Evolutionary conservation across 1,140 invertebrate genomes (phyloP).

Genomic region (Phocides pigmalion): DNA sequence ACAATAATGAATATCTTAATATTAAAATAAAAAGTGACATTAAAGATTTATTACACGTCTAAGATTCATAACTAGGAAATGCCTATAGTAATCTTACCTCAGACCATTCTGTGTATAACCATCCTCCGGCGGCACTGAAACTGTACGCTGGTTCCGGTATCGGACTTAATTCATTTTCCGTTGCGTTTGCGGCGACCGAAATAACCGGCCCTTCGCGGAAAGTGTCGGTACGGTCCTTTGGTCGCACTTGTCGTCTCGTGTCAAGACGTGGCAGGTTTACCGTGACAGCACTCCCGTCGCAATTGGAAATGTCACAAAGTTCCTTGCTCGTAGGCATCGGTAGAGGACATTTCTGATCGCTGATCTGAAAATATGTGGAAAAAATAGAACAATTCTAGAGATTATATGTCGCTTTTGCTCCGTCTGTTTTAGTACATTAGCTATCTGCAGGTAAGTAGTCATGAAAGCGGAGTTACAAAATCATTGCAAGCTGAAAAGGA

Average conservation of each 20-base stretch:
- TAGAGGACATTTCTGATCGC: slow-evolving; percentile 75
- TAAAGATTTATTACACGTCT: no score
- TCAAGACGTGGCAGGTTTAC: slow-evolving; percentile 58
- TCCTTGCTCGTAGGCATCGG: slow-evolving; percentile 74
- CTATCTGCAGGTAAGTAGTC: no score
- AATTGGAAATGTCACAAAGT: slow-evolving; percentile 72
- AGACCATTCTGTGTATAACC: slow-evolving; percentile 78
- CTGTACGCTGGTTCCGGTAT: slow-evolving; percentile 55
- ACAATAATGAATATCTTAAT: no score
- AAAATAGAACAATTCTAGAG: background rate
- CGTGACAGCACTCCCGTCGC: slow-evolving; percentile 60
- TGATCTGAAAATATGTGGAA: slow-evolving; percentile 63
- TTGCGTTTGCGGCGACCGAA: slow-evolving; percentile 57
- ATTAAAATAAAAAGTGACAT: no score
- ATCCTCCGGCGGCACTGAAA: slow-evolving; percentile 67
- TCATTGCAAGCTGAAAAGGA: no score
- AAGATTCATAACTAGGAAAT: no score
- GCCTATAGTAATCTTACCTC: slow-evolving; percentile 47
- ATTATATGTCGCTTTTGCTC: no score
- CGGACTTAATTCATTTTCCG: slow-evolving; percentile 59
- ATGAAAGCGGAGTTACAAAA: no score
- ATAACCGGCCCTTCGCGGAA: slow-evolving; percentile 70
- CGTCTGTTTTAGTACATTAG: no score
- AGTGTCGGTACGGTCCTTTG: slow-evolving; percentile 60
- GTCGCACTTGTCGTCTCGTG: slow-evolving; percentile 65